Base-by-base conservation (phyloP, 2,113 vertebrate species). In the Gadus macrocephalus region DNA sequence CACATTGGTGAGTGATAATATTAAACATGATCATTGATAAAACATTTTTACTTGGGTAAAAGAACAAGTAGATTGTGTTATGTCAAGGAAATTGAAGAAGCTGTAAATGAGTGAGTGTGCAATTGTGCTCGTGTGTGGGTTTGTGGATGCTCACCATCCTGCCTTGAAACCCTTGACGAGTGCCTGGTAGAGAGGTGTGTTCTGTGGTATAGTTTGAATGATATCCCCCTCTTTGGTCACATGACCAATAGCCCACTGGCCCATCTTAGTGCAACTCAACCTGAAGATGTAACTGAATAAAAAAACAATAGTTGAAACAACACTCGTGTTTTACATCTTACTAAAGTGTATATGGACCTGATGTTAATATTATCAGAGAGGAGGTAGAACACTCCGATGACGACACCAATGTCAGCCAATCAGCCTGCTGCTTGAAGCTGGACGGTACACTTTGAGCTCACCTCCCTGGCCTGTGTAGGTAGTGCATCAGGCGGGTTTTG, bases 181-280 rank as follows among this genome's bases (percentile, higher is more conserved):
- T 0, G 90, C 91, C 76, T 91, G 82, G 83, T 83, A 92, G 17
- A 96, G 87, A 5, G 95, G 91, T 22, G 70, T 89, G 58, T 93
- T 90, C 71, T 90, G 81, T 6, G 92, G 91, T 56, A 96, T 95
- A 67, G 92, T 95, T 83, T 96, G 95, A 19, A 95, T 49, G 67
- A 96, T 91, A 74, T 42, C 76, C 7, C 94, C 90, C 0, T 91
- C 86, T 0, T 53, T 6, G 8, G 87, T 93, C 81, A 95, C 94
- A 0, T 94, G 92, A 1, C 94, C 95, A 2, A 96, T 93, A 2
- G 95, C 95, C 95, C 95, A 96, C 68, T 93, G 91, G 0, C 95
- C 95, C 85, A 93, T 90, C 77, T 85, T 89, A 4, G 95, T 95
- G 76, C 94, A 95, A 85, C 95, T 96, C 62, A 94, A 91, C 3